Conservation (phyloP, 1,140 invertebrate species). For the Rhagoletis pomonella region DNA sequence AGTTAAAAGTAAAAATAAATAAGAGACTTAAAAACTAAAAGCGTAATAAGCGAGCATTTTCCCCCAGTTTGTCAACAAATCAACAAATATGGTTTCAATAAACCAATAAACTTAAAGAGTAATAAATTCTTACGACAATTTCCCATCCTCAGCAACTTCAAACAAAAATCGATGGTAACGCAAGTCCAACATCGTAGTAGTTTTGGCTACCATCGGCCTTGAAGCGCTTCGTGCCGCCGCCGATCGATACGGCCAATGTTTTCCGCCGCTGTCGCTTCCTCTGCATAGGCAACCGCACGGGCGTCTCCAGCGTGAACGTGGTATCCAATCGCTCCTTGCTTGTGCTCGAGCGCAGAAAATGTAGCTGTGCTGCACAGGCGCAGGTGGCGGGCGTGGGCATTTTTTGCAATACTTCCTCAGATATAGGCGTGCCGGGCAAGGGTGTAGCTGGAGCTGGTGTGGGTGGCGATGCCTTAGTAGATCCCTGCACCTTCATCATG, state of each 20-base stretch:
- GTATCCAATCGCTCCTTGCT: background rate
- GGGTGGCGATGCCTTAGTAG: constrained; percentile 57
- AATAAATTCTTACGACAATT: constrained; percentile 48
- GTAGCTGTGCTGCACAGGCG: background rate
- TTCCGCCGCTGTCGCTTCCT: constrained; percentile 23
- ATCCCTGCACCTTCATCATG: constrained; percentile 25
- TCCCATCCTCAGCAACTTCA: background rate
- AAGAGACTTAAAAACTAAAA: constrained; percentile 67
- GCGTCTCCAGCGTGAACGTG: constrained; percentile 66
- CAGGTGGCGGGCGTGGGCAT: constrained; percentile 34
- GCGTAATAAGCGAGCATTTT: constrained; percentile 72
- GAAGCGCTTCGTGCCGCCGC: constrained; percentile 62
- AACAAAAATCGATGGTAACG: constrained; percentile 70
- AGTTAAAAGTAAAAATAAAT: constrained; percentile 52
- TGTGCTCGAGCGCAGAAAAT: background rate
- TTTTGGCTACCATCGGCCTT: constrained; percentile 65
- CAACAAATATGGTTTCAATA: constrained; percentile 51
- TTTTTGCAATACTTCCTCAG: background rate
- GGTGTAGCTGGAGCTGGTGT: constrained; percentile 59
- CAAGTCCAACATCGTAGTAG: constrained; percentile 71
- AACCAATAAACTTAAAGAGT: background rate
- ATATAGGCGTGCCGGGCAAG: constrained; percentile 59
- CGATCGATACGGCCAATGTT: background rate
- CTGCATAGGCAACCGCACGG: constrained; percentile 58
- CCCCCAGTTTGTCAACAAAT: constrained; percentile 72